phyloP scores from a whole-genome alignment of 2,888 invertebrate genomes.

The Rhagium mordax region DNA sequence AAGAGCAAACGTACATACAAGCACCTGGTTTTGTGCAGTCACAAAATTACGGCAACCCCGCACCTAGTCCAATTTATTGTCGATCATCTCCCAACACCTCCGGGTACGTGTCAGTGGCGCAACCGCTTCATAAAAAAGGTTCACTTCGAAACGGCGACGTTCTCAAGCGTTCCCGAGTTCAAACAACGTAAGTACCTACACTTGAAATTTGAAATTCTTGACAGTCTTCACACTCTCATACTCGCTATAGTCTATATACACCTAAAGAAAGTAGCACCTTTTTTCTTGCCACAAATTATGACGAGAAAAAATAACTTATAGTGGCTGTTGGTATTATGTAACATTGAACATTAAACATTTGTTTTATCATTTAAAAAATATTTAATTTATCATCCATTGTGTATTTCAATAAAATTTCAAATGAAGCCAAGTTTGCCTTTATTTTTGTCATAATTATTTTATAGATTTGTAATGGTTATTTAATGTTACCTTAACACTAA shows the following conservation, averaged over 20 bases:
- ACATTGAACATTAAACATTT: background rate
- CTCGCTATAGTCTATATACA: background rate
- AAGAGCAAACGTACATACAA: constrained; percentile 69
- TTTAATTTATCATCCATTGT: background rate
- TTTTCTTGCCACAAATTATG: background rate
- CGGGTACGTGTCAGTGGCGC: constrained; percentile 66
- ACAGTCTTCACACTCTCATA: background rate
- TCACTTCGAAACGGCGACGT: constrained; percentile 78
- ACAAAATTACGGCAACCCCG: constrained; percentile 65
- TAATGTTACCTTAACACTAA: background rate
- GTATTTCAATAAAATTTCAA: too few relatives aligned
- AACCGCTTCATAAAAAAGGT: constrained; percentile 77
- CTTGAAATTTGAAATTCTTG: constrained; percentile 3
- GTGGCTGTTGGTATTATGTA: background rate
- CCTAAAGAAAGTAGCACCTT: background rate
- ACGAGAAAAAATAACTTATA: background rate
- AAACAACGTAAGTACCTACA: constrained; percentile 76
- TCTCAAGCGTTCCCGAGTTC: constrained; percentile 78
- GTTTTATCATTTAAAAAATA: too few relatives aligned
- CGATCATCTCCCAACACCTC: constrained; percentile 66
- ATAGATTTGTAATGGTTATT: background rate
- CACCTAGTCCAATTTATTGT: constrained; percentile 65
- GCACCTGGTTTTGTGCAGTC: constrained; percentile 68
- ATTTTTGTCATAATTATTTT: background rate
- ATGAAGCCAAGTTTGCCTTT: background rate